Base-by-base conservation (phyloP, 2,888 invertebrate genomes). In the Arrhopalites spinosus region DNA sequence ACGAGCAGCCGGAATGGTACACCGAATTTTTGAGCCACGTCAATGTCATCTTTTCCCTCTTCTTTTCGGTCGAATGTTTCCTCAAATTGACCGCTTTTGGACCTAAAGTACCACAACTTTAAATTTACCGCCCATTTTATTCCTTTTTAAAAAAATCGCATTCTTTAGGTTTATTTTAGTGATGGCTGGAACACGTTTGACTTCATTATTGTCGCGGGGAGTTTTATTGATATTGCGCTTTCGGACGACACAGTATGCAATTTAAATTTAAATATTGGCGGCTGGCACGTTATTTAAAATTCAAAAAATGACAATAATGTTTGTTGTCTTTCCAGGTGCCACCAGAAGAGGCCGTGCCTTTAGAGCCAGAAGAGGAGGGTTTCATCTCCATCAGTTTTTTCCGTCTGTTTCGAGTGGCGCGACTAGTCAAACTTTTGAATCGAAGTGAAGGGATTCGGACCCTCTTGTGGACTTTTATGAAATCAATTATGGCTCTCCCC, bases 91-190 rank as follows among this genome's bases (percentile, higher is more conserved):
- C 88, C 79, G 88, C 88, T 67, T 88, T 88, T 84, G 86, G 88
- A 79, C 87, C 88, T 83, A 88, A 88, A 86, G 88, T 36, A 36
- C 5, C 88, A 73, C 53, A 45, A 36, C 23, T 61, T 50, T n/a
- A n/a, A n/a, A n/a, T n/a, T n/a, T n/a, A n/a, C n/a, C n/a, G n/a
- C n/a, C n/a, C n/a, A n/a, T n/a, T n/a, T n/a, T n/a, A n/a, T n/a
- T n/a, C n/a, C n/a, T n/a, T n/a, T n/a, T n/a, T n/a, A n/a, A n/a
- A n/a, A 45, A 76, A 78, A 25, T 64, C n/a, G 1, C 61, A 20
- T 75, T 77, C 84, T 84, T 71, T 87, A 96, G 95, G 97, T 97
- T 86, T 88, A 88, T 82, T 88, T 88, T 81, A 86, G 86, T 56
- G 88, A 88, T 82, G 85, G 86, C 59, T 88, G 88, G 88, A 88